Base-by-base conservation (phyloP, 2,113 vertebrate species). In the Silurus meridionalis region DNA sequence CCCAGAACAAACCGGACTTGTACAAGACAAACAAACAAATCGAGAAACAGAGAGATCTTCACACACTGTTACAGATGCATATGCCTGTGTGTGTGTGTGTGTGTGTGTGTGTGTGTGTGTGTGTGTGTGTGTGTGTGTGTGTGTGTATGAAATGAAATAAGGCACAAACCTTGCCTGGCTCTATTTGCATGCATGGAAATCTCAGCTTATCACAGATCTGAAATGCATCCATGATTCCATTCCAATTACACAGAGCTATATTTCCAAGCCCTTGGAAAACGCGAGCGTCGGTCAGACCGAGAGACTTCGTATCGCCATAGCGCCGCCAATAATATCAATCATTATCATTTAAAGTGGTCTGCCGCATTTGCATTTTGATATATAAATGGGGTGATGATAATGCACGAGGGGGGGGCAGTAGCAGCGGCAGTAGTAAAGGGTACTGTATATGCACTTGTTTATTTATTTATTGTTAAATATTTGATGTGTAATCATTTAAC, bases 1-100 rank as follows among this genome's bases (percentile, higher is more conserved):
- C 90, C 90, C 72, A 89, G 93, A 93, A 93, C 92, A 92, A 80
- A 89, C 90, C 90, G 89, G 37, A 85, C 28, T 90, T 94, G 92
- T 91, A 91, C 93, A 92, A 88, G 90, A 92, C 91, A 93, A 93
- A 95, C 91, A 94, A 93, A 90, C 89, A 91, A 90, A 93, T 90
- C 87, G 67, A 66, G 79, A 80, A 85, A 88, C 71, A 63, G 85
- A 92, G 89, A 89, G 83, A 91, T 85, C 89, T 91, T 93, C 91
- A 94, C 92, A 93, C 81, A 64, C 28, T 71, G 53, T 6, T 67
- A 53, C 21, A 53, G 63, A 83, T 48, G 78, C 9, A 57, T 60
- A 48, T 80, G 77, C 21, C 28, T 61, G 8, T 3, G 15, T n/a
- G 14, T 21, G 61, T 25, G 23, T 75, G 78, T 60, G 50, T 64